Evolutionary conservation across 92 coral and sea anemone genomes (phyloP).

Genomic region (Heteractis magnifica): DNA sequence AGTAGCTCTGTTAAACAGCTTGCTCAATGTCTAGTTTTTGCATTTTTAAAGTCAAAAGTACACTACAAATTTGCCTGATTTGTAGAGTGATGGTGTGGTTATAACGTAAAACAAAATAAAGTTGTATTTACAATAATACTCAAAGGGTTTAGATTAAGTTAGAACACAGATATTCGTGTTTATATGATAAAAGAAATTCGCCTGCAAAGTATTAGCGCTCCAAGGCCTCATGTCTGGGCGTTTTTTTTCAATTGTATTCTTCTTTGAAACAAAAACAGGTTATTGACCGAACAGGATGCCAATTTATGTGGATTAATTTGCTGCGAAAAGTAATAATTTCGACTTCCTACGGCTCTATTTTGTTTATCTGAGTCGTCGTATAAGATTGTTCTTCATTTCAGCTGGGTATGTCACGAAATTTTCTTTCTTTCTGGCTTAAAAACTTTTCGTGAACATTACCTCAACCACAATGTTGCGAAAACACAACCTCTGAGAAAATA

Average conservation of each 20-base stretch:
- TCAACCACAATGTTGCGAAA: too few species aligned
- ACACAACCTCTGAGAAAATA: neutral
- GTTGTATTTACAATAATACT: neutral
- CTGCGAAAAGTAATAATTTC: neutral
- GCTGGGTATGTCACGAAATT: neutral
- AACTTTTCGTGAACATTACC: neutral
- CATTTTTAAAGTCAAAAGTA: neutral
- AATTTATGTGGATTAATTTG: neutral
- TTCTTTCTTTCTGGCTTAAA: neutral
- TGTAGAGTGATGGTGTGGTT: neutral
- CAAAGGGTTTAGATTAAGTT: neutral
- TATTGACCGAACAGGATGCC: slow-evolving; percentile 1
- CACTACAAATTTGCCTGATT: neutral
- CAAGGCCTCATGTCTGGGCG: neutral
- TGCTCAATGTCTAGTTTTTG: neutral
- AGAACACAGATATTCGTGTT: neutral
- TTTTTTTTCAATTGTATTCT: neutral
- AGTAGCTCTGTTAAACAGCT: neutral
- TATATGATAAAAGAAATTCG: neutral
- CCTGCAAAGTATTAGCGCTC: neutral
- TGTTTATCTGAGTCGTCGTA: neutral
- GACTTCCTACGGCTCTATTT: neutral
- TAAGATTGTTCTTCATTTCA: neutral
- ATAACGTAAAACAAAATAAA: too few species aligned
- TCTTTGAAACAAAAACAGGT: neutral